These are phyloP conservation scores for Aplodontia rufa DNA, from an alignment of 2,113 vertebrate genomes.

Conservation along the genomic window DNA sequence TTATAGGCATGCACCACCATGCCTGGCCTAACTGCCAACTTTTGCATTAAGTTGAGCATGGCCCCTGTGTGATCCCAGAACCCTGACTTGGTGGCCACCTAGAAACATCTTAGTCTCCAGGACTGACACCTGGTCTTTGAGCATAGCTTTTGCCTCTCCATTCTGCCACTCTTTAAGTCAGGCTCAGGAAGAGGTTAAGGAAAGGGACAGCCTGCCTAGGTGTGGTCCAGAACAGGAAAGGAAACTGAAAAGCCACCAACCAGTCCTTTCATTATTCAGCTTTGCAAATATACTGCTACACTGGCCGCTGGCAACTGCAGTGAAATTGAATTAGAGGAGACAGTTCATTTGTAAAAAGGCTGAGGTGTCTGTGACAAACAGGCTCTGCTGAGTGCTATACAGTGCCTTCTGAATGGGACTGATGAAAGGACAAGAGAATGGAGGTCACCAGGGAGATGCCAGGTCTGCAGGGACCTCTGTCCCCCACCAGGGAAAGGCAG, in stretches of 20 bases:
- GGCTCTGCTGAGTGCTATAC: not conserved
- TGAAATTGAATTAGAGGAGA: slow-evolving; percentile 28
- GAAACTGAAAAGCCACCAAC: not conserved
- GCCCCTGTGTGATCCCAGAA: not conserved
- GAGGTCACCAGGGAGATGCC: not conserved
- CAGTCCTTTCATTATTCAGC: not conserved
- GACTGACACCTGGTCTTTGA: not conserved
- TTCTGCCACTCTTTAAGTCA: too few species aligned
- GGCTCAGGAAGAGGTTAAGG: not conserved
- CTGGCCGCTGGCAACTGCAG: not conserved
- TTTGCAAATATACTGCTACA: not conserved
- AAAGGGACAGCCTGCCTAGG: not conserved
- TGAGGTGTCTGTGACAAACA: not conserved
- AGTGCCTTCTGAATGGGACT: not conserved
- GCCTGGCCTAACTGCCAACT: too few species aligned
- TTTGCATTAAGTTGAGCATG: not conserved
- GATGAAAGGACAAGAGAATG: not conserved
- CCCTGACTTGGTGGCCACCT: not conserved
- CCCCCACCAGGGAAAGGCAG: not conserved
- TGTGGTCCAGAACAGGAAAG: not conserved
- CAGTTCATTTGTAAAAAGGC: slow-evolving; percentile 41
- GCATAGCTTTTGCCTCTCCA: not conserved
- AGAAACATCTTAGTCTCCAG: not conserved
- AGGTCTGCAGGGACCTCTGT: not conserved
- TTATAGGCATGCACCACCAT: too few species aligned